Base-by-base conservation (phyloP, 2,888 invertebrate species). In the Mongoloraphidia duomilia region DNA sequence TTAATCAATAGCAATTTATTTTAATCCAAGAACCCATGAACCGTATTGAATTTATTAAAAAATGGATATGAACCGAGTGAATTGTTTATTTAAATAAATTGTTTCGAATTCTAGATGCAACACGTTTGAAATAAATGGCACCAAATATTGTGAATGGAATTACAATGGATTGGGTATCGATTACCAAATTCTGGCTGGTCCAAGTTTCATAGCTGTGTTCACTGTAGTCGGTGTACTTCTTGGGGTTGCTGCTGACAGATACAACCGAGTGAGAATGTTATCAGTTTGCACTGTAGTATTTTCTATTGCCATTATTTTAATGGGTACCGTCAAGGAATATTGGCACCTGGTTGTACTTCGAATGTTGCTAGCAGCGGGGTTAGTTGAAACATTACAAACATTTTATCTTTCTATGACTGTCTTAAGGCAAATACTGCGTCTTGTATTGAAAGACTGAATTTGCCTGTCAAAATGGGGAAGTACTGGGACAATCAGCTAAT, bases 171-270 rank as follows among this genome's bases (percentile, higher is more conserved):
- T 92, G 48, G 94, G 93, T 10, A 74, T 91, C 52, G 89, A 91
- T 63, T 94, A 94, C 68, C 93, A 94, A 69, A 79, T 93, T 53
- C 69, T 94, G 52, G 93, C 93, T 1, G 94, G 94, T 0, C 93
- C 94, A 0, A 86, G 88, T 55, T 94, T 91, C 69, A 92, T 94
- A 64, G 83, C 90, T 2, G 83, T 93, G 36, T 94, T 88, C 69
- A 93, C 93, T 1, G 74, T 94, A 44, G 83, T 84, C 36, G 93
- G 93, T 1, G 84, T 94, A 9, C 71, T 87, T 46, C 75, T 93
- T 57, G 92, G 93, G 2, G 72, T 87, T 47, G 79, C 85, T 1
- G 90, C 90, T 42, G 90, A 90, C 60, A 84, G 76, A 62, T 82
- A 71, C 65, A 77, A 84, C 72, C 75, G 92, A 53, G 84, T 88